Percentiles rank a stretch among this genome's conserved stretches.
phyloP scores from a whole-genome alignment of 2,888 invertebrate species.

The Nomada fabriciana region DNA sequence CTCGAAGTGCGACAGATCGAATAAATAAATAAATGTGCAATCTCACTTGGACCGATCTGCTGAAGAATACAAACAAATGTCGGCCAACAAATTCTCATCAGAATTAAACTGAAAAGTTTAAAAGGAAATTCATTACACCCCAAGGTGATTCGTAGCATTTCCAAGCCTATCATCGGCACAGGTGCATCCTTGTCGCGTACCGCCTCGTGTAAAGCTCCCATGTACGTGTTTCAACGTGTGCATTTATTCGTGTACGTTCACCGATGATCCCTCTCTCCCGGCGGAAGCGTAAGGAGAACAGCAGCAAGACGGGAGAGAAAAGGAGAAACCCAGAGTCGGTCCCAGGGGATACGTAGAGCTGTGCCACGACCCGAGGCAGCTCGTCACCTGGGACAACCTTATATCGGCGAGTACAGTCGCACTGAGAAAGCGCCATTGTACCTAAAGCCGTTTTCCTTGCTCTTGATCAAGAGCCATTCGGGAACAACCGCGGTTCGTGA shows the following conservation, averaged over 20 bases:
- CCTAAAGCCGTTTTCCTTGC: slow-evolving; percentile 73
- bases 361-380: slow-evolving; percentile 82
- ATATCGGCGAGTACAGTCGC: slow-evolving; percentile 82
- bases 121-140: slow-evolving; percentile 2
- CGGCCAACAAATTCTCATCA: background rate
- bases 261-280: too few relatives aligned
- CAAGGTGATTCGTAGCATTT: slow-evolving; percentile 27
- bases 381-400: slow-evolving; percentile 83
- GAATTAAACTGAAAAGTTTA: background rate
- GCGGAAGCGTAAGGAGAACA: background rate
- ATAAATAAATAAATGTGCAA: too few relatives aligned
- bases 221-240: slow-evolving; percentile 17
- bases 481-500: slow-evolving; percentile 54
- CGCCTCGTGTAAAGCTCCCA: background rate
- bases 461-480: slow-evolving; percentile 73
- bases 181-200: slow-evolving; percentile 30
- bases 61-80: too few relatives aligned
- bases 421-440: slow-evolving; percentile 78
- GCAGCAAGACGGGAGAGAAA: slow-evolving; percentile 19
- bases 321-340: slow-evolving; percentile 75
- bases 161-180: slow-evolving; percentile 22
- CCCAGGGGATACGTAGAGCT: slow-evolving; percentile 81
- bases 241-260: slow-evolving; percentile 30
- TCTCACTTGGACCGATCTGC: too few relatives aligned
- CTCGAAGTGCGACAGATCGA: too few relatives aligned